Evolutionary conservation across 2,888 invertebrate genomes (phyloP), one percentile per base, ranked within the genome.

Genomic region (Rapana venosa): DNA sequence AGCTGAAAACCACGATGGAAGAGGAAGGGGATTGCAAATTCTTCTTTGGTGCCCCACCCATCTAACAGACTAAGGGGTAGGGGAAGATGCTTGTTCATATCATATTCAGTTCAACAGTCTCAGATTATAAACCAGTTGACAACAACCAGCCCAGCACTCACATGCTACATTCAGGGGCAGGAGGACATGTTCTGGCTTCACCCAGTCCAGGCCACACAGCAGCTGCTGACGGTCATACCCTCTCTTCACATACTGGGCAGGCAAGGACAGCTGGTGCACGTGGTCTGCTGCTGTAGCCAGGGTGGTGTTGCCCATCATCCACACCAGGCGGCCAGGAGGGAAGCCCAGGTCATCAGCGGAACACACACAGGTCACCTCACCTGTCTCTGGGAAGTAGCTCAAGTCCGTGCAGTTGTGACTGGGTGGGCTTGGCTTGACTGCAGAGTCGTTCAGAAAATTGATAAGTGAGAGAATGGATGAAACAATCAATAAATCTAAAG

Each of bases 181-280:
- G 8, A 56, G n/a, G n/a, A 79, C 79, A 5, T 30, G 17, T 20
- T 58, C 17, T 20, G 36, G 35, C 26, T 47, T 35, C 17, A 83
- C 30, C 88, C 88, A 88, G 88, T 88, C 88, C 81, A 88, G 26
- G 61, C 61, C 83, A 88, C 88, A 88, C 36, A 30, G 0, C 30
- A 66, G 26, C 11, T 1, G 8, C 66, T n/a, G 22, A 5, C 83
- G 35, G 61, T 36, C 58, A 26, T 66, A 35, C 2, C 15, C 22
- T 30, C 83, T 56, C 26, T 15, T 32, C 66, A 88, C 26, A 15
- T 30, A n/a, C 11, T 81, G n/a, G 0, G 5, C 1, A 22, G 88
- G 88, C 20, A 88, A 83, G 36, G 6, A 8, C 22, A 88, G 88
- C 83, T 32, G n/a, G 0, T 13, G 61, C 32, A 35, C 61, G n/a